These are phyloP conservation scores for Theocolax elegans DNA, from an alignment of 1,140 invertebrate genomes.

Conservation along the genomic window DNA sequence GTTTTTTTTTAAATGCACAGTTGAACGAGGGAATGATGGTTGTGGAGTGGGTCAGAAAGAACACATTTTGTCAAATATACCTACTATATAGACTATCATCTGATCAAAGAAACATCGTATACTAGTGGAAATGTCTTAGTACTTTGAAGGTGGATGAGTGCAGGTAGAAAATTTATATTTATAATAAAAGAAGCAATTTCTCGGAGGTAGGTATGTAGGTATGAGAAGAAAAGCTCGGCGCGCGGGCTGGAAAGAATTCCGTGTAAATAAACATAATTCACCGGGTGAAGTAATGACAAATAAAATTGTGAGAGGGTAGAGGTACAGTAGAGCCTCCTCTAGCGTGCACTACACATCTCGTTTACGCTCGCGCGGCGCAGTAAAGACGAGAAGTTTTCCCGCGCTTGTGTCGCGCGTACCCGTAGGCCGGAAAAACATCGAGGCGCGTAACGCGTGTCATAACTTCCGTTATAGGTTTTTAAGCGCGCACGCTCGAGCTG, in stretches of 20 bases:
- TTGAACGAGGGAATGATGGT: no score
- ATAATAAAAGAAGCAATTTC: no score
- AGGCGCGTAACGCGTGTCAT: constrained; percentile 44
- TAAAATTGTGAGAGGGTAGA: constrained; percentile 3
- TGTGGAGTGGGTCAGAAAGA: no score
- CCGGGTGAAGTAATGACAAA: background rate
- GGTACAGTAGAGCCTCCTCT: background rate
- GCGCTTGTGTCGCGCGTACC: background rate
- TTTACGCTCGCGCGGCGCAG: background rate
- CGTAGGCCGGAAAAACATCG: constrained; percentile 30
- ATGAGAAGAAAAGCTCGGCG: no score
- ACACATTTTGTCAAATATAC: no score
- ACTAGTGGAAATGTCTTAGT: no score
- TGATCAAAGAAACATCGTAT: no score
- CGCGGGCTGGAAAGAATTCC: background rate
- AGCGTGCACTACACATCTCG: background rate
- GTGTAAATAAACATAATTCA: constrained; percentile 23
- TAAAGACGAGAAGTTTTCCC: constrained; percentile 1
- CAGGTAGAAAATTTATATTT: no score
- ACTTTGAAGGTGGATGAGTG: no score
- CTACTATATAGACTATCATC: no score
- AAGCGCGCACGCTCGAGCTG: constrained; percentile 45
- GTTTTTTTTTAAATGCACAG: no score
- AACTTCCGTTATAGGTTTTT: constrained; percentile 54
- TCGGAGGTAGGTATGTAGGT: no score